Conservation (phyloP, 2,113 vertebrate species). For the Trogon melanurus region DNA sequence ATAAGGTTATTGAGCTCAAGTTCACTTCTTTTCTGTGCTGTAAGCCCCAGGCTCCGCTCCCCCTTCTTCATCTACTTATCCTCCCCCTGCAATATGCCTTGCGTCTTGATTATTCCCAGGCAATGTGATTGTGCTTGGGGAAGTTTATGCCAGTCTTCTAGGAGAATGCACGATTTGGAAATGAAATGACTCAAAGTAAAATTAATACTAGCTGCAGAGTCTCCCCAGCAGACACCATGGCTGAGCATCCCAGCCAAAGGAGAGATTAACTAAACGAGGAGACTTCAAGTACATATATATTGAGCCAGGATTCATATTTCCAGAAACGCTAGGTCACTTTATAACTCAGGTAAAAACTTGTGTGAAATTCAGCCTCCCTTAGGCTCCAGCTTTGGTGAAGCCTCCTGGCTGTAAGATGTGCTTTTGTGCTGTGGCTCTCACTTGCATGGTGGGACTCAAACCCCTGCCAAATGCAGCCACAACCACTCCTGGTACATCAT, state of each 20-base stretch:
- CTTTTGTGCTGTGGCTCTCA: background rate
- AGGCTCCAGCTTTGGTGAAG: background rate
- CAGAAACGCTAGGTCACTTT: background rate
- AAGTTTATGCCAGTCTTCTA: slow-evolving; percentile 14
- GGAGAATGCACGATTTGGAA: slow-evolving; percentile 73
- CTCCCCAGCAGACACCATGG: background rate
- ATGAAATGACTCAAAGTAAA: slow-evolving; percentile 49
- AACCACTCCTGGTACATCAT: background rate
- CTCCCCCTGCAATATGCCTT: slow-evolving; percentile 23
- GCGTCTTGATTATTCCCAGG: background rate
- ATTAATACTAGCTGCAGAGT: background rate
- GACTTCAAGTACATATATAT: background rate
- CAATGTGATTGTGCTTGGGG: background rate
- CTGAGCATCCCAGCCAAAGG: background rate
- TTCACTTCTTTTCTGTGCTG: background rate
- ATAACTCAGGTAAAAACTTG: background rate
- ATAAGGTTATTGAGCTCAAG: slow-evolving; percentile 67
- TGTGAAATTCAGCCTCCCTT: background rate
- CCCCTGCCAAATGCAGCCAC: background rate
- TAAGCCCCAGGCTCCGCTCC: background rate
- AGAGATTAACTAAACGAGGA: background rate
- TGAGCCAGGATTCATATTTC: background rate
- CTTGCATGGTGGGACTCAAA: background rate
- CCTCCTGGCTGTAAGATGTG: background rate
- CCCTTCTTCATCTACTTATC: slow-evolving; percentile 22